A percentile compares a stretch with the other conserved stretches of the same genome.
Evolutionary conservation across 2,888 invertebrate species (phyloP).

Genomic region (Diplazon laetatorius): DNA sequence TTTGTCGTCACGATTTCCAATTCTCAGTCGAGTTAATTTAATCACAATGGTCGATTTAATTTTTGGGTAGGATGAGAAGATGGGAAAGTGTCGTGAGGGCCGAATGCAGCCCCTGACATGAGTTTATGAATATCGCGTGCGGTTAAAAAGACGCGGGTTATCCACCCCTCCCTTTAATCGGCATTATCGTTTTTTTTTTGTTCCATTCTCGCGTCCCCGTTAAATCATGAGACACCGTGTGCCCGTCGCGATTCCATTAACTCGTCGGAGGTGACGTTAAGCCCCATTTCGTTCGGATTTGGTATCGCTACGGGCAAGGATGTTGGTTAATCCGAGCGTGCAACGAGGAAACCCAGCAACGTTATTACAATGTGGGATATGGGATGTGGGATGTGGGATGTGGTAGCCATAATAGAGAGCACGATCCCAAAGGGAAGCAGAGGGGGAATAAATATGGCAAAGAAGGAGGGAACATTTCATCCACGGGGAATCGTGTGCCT

Average conservation of each 20-base stretch:
- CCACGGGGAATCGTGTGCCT: conserved; percentile 65
- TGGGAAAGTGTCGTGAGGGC: no score
- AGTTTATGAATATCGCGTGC: no score
- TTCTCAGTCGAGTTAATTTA: no score
- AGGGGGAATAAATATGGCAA: conserved; percentile 18
- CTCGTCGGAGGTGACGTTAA: conserved; percentile 50
- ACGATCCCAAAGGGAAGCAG: conserved; percentile 10
- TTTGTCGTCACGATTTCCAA: conserved; percentile 21
- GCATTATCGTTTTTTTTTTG: no score
- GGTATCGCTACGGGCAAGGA: background rate
- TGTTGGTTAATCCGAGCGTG: background rate
- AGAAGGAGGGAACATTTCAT: conserved; percentile 57
- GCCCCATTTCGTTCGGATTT: conserved; percentile 14
- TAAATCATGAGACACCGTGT: conserved; percentile 48
- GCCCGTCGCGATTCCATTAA: background rate
- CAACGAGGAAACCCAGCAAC: background rate
- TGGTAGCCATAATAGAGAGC: background rate
- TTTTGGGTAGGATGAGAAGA: no score
- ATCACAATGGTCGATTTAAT: no score
- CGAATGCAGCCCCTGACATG: no score
- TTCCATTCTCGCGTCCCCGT: conserved; percentile 52
- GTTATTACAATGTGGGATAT: conserved; percentile 25
- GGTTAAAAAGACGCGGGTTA: no score
- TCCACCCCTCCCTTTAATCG: no score
- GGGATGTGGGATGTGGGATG: no score